Percentiles rank a stretch among this genome's conserved stretches.
phyloP scores from a whole-genome alignment of 1,140 invertebrate genomes.

The Macrosteles quadrilineatus region DNA sequence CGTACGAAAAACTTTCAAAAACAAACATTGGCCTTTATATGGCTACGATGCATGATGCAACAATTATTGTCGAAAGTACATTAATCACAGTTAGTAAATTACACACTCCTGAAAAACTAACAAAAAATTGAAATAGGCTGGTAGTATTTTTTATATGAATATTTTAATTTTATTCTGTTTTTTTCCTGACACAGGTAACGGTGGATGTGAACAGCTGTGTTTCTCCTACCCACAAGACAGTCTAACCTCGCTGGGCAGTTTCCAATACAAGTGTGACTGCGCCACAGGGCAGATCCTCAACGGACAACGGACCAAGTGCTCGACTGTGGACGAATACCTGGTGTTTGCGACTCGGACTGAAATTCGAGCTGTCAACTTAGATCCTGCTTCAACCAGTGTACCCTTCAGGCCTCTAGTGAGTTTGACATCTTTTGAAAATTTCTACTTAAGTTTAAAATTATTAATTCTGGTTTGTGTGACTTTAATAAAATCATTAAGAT shows the following conservation, averaged over 20 bases:
- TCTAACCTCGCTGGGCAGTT: constrained; percentile 44
- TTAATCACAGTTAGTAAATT: too few species aligned
- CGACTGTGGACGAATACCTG: constrained; percentile 81
- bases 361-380: constrained; percentile 81
- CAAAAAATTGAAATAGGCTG: too few species aligned
- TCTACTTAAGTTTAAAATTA: not conserved
- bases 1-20: constrained; percentile 15
- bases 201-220: constrained; percentile 92
- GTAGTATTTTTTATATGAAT: too few species aligned
- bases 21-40: too few species aligned
- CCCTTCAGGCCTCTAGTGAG: constrained; percentile 78
- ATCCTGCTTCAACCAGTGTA: constrained; percentile 74
- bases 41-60: too few species aligned
- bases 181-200: constrained; percentile 60
- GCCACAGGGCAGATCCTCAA: constrained; percentile 75
- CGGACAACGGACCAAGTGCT: constrained; percentile 68
- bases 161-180: too few species aligned
- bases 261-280: constrained; percentile 83
- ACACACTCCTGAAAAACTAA: too few species aligned
- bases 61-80: too few species aligned
- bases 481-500: too few species aligned
- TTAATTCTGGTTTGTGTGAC: too few species aligned
- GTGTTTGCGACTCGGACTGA: constrained; percentile 92
- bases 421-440: constrained; percentile 36
- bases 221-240: constrained; percentile 80